Conservation (phyloP, 2,797 vertebrate species). For the Vultur gryphus region DNA sequence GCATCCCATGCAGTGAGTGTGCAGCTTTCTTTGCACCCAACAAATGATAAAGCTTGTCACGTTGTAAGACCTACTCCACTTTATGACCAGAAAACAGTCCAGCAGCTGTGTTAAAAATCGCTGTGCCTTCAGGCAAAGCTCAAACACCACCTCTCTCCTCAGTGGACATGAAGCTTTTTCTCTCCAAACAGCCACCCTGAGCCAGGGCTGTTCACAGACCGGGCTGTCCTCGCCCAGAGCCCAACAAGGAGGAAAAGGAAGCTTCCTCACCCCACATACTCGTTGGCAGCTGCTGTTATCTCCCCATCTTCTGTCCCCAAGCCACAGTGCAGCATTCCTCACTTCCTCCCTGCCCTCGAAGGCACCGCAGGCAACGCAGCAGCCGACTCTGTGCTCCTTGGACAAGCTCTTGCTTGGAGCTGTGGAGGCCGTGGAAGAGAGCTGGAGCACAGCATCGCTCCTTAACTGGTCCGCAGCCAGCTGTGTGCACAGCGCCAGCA, state of each 20-base stretch:
- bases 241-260: not conserved
- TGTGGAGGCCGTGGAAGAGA: not conserved
- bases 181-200: not conserved
- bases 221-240: rapidly evolving
- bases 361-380: rapidly evolving
- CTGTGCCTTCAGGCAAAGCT: not conserved
- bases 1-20: not conserved
- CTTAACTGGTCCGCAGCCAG: not conserved
- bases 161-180: not conserved
- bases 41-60: not conserved
- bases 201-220: not conserved
- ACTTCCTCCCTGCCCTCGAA: not conserved
- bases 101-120: not conserved
- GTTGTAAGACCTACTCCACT: not conserved
- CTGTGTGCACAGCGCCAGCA: not conserved
- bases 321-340: not conserved
- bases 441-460: rapidly evolving
- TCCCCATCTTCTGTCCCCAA: not conserved
- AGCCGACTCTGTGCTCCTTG: not conserved
- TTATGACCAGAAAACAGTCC: not conserved
- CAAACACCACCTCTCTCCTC: not conserved
- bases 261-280: not conserved
- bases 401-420: not conserved
- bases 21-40: not conserved
- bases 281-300: not conserved